Conservation (phyloP, 2,888 invertebrate genomes). For the Dermolepida albohirtum region DNA sequence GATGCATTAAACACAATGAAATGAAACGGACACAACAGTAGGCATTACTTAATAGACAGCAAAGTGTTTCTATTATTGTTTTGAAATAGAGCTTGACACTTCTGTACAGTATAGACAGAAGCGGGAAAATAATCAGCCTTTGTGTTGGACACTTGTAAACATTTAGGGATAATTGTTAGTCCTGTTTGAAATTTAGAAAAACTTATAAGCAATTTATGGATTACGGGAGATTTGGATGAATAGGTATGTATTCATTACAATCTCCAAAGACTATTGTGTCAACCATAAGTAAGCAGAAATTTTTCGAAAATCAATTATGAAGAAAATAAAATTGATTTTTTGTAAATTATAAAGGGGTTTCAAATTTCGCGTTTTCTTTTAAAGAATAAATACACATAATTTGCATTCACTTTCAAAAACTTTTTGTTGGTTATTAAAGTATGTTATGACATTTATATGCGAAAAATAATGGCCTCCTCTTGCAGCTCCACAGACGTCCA, state of each 20-base stretch:
- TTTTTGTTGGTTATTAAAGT: too few relatives aligned
- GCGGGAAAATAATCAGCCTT: slow-evolving; percentile 13
- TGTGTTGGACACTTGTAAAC: slow-evolving; percentile 27
- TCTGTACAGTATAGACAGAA: background rate
- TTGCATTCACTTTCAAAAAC: too few relatives aligned
- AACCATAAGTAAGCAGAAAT: too few relatives aligned
- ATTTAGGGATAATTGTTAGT: slow-evolving; percentile 28
- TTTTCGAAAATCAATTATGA: too few relatives aligned
- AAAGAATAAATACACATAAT: too few relatives aligned
- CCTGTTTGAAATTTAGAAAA: slow-evolving; percentile 12
- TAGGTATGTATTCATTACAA: background rate
- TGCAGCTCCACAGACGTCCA: too few relatives aligned
- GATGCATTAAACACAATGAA: slow-evolving; percentile 21
- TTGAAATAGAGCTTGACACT: slow-evolving; percentile 21
- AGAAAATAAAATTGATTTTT: too few relatives aligned
- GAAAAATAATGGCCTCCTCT: too few relatives aligned
- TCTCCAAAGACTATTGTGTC: too few relatives aligned
- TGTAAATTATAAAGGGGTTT: too few relatives aligned
- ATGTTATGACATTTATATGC: too few relatives aligned
- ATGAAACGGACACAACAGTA: slow-evolving; percentile 11
- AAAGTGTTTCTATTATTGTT: background rate
- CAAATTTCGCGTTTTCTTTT: too few relatives aligned
- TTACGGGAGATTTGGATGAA: background rate
- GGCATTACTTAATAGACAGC: slow-evolving; percentile 11
- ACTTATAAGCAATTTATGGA: background rate